Evolutionary conservation across 2,888 invertebrate species (phyloP), one percentile per base, ranked within the genome.

Genomic region (Sericinus montela): DNA sequence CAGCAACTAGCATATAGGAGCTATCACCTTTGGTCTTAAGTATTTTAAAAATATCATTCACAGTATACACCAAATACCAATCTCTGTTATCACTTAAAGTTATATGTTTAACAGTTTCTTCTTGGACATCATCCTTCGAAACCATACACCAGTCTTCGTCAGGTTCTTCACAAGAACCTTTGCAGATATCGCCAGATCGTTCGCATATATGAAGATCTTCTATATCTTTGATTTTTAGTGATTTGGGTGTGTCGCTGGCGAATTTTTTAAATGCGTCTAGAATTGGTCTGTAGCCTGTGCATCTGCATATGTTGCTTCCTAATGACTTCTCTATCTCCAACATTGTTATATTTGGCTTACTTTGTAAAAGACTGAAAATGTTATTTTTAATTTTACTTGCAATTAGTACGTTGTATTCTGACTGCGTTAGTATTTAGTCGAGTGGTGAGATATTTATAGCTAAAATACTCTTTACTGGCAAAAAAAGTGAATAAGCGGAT

Each of bases 251-350:
- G 56, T 91, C 91, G 44, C 67, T 76, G 1, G 90, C 90, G 51
- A 92, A 85, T 0, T 90, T 89, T 64, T 92, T 93, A 68, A 93
- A 92, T 1, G 92, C 92, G 19, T 92, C 90, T 10, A 91, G 55
- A 44, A 93, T 93, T 0, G 93, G 89, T 45, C 92, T 78, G 59
- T 90, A 92, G 0, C 93, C 93, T 0, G 94, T 94, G 64, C 94
- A 95, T 49, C 94, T 83, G 56, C 94, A 94, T 13, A 93, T 90
- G 59, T 94, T 94, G 45, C 94, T 92, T 7, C 91, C 93, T 57
- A 94, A 92, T 0, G 92, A 90, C 59, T 93, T 91, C 67, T 94
- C 94, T 3, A 94, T 89, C 58, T 93, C 90, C 45, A 91, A 80
- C 90, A 91, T 91, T 1, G 91, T 91, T 34, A 91, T 65, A 11